Conservation (phyloP, 1,140 invertebrate genomes). For the Metopolophium dirhodum region DNA sequence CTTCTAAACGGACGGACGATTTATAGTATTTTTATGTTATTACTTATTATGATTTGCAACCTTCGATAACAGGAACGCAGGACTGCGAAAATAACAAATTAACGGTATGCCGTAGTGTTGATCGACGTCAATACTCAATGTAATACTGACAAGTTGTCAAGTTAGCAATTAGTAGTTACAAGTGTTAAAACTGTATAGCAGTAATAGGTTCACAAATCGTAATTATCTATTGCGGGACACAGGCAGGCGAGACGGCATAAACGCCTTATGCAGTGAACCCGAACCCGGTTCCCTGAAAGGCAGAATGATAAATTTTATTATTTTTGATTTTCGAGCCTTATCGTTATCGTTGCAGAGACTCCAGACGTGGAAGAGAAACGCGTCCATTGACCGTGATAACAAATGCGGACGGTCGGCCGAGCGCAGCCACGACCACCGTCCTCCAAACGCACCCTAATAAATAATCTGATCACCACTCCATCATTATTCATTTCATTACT, state of each 20-base stretch:
- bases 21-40: background rate
- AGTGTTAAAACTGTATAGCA: too few species aligned
- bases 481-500: slow-evolving; percentile 44
- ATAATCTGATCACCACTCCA: slow-evolving; percentile 46
- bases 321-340: background rate
- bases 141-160: too few species aligned
- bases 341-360: background rate
- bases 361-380: background rate
- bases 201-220: too few species aligned
- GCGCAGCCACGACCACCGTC: slow-evolving; percentile 36
- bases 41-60: too few species aligned
- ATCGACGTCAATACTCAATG: too few species aligned
- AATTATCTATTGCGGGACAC: too few species aligned
- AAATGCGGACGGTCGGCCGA: background rate
- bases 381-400: background rate
- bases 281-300: background rate
- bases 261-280: too few species aligned
- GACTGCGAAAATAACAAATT: background rate
- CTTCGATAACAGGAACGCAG: too few species aligned
- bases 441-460: slow-evolving; percentile 42
- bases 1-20: background rate
- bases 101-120: background rate
- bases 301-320: background rate
- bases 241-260: too few species aligned
- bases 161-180: too few species aligned